Base-by-base conservation (phyloP, 2,113 vertebrate genomes). In the Orycteropus afer region DNA sequence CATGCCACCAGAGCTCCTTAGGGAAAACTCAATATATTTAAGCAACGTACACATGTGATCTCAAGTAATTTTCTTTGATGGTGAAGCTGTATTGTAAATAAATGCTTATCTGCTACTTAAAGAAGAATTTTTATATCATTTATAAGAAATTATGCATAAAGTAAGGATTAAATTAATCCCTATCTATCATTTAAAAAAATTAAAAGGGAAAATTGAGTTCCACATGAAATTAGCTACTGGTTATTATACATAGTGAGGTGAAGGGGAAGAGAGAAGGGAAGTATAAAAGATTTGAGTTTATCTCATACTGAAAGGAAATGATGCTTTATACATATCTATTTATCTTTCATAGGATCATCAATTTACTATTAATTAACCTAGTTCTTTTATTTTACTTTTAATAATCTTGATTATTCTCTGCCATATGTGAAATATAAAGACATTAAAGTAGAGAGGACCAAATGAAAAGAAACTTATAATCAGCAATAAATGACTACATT, bases 391-490 rank as follows among this genome's bases (percentile, higher is more conserved):
- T 90, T 94, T 87, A 34, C 15, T n/a, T 96, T 81, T 83, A 92
- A 79, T 93, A 84, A 83, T 37, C 40, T 84, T 92, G 63, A 88
- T 81, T 23, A 12, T 37, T 76, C 34, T 37, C 34, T 89, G 76
- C 22, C 47, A 42, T 80, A n/a, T 77, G 23, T 32, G 18, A 91
- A 86, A 81, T 69, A 53, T 4, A 71, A 27, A 94, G 51, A 93
- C 94, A 85, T 90, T 88, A 93, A 93, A 88, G 23, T n/a, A 37
- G n/a, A 90, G 67, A 47, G 93, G 85, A 96, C 59, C n/a, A 82
- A 57, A 78, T 91, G 63, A 74, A 97, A 95, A 91, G 55, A 96
- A 94, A 49, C 18, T 29, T 47, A 83, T 67, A 84, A 91, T 96
- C 91, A 96, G 77, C n/a, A 63, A 93, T 76, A 95, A 88, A 80